Conservation (phyloP, 1,140 invertebrate species). For the Drosophila simulans region DNA sequence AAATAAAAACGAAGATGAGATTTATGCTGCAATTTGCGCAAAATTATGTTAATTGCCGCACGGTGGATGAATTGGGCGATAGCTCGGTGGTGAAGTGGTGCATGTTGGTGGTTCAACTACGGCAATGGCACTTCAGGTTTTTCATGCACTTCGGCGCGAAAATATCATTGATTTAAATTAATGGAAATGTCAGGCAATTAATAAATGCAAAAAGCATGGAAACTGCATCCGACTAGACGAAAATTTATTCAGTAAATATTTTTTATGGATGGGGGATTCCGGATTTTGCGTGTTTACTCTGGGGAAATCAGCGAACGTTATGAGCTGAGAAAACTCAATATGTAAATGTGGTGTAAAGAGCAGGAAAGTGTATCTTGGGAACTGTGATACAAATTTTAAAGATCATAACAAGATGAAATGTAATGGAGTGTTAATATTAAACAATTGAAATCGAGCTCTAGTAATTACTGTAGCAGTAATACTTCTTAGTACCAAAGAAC, state of each 20-base stretch:
- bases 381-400: not conserved
- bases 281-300: not conserved
- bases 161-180: conserved; percentile 84
- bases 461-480: too few species aligned
- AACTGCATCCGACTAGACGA: conserved; percentile 19
- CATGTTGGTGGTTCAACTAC: not conserved
- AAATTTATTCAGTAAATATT: not conserved
- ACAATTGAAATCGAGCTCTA: not conserved
- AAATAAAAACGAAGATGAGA: conserved; percentile 75
- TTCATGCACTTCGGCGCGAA: conserved; percentile 56
- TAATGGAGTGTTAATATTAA: not conserved
- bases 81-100: conserved; percentile 3
- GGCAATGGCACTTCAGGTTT: conserved; percentile 35
- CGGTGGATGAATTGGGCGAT: not conserved
- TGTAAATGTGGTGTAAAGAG: not conserved
- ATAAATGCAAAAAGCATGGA: conserved; percentile 82
- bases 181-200: conserved; percentile 84
- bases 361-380: not conserved
- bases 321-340: not conserved
- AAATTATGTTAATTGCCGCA: conserved; percentile 80
- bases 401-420: not conserved
- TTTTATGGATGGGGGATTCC: not conserved
- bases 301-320: conserved; percentile 2
- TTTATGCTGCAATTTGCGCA: conserved; percentile 76
- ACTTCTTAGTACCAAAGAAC: too few species aligned